phyloP scores from a whole-genome alignment of 2,797 vertebrate genomes.

The Myotis daubentonii region DNA sequence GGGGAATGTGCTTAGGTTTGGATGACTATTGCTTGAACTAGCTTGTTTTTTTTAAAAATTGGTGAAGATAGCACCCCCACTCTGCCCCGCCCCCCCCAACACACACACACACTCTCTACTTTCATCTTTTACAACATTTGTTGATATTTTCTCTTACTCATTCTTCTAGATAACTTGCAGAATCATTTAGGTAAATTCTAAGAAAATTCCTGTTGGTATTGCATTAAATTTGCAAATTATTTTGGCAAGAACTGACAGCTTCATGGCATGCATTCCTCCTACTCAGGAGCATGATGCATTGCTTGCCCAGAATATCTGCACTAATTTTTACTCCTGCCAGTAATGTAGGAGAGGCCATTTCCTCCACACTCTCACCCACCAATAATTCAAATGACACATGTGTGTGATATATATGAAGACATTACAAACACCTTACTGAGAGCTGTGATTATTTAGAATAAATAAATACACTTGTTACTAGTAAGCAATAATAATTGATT shows the following conservation, averaged over 20 bases:
- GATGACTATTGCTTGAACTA: background rate
- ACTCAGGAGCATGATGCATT: background rate
- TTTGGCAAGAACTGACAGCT: background rate
- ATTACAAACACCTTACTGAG: background rate
- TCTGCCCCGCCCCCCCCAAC: accelerated
- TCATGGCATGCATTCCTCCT: background rate
- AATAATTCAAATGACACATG: background rate
- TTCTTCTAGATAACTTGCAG: background rate
- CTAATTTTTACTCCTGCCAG: background rate
- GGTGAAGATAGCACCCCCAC: background rate
- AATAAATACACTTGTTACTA: background rate
- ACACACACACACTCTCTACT: background rate
- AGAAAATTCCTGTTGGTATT: background rate
- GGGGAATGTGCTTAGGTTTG: accelerated
- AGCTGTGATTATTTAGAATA: background rate
- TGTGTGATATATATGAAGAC: background rate
- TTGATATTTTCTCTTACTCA: background rate
- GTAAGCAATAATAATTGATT: background rate
- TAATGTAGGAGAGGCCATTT: background rate
- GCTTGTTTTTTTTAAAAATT: background rate
- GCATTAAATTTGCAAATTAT: background rate
- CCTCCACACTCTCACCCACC: background rate
- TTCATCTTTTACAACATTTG: background rate
- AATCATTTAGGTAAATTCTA: background rate
- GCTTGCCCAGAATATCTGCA: background rate